Evolutionary conservation across 92 coral and sea anemone species (phyloP).

Genomic region (Hydrozoanthus gracilis): DNA sequence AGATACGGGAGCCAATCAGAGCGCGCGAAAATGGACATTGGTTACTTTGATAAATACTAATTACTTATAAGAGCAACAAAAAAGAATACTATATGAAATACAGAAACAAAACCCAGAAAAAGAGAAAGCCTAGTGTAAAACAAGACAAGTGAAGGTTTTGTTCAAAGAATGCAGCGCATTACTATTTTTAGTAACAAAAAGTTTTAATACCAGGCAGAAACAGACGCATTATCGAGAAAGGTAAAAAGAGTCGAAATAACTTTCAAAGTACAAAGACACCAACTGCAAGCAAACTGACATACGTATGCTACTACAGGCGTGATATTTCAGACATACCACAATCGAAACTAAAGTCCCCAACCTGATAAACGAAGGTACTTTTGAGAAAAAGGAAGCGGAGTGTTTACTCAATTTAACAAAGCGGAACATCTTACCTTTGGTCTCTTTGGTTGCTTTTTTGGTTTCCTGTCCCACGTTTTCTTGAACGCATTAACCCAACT

Average conservation of each 20-base stretch:
- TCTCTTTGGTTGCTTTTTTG: conserved; percentile 90
- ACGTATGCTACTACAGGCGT: not conserved
- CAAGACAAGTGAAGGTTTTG: not conserved
- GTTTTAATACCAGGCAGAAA: not conserved
- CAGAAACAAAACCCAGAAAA: not conserved
- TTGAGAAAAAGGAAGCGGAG: not conserved
- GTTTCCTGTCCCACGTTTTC: conserved; percentile 93
- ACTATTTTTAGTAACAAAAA: not conserved
- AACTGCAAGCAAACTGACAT: too few relatives aligned
- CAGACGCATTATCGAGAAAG: not conserved
- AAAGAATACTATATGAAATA: not conserved
- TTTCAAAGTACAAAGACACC: too few relatives aligned
- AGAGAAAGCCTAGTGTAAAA: not conserved
- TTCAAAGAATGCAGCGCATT: not conserved
- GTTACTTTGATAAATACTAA: not conserved
- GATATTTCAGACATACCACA: not conserved
- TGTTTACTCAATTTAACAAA: not conserved
- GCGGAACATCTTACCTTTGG: conserved; percentile 68
- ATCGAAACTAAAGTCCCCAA: not conserved
- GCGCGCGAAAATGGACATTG: too few relatives aligned
- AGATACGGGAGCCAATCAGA: too few relatives aligned
- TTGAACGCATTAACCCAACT: conserved; percentile 95
- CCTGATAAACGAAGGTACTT: not conserved
- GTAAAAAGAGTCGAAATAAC: not conserved
- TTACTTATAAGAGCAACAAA: not conserved